A percentile compares a stretch with the other conserved stretches of the same genome.
phyloP scores from a whole-genome alignment of 2,888 invertebrate species.

The Helicoverpa assulta region DNA sequence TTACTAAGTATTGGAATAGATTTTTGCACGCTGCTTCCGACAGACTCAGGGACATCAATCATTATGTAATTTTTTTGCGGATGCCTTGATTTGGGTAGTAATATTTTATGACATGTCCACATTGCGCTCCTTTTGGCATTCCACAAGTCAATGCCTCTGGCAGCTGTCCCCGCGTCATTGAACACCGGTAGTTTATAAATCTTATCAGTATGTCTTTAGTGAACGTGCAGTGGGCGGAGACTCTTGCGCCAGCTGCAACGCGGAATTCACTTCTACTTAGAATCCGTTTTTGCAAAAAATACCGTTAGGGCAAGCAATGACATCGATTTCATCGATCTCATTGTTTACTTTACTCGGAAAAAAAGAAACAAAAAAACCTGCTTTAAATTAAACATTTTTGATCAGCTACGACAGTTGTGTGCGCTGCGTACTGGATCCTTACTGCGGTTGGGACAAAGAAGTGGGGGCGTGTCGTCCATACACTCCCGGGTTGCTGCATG shows the following conservation, averaged over 20 bases:
- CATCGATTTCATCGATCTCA: conserved; percentile 4
- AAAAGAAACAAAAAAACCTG: background rate
- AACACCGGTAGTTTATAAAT: conserved; percentile 72
- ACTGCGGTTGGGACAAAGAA: conserved; percentile 93
- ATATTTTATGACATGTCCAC: conserved; percentile 4
- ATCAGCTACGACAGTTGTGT: conserved; percentile 91
- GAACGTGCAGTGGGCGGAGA: conserved; percentile 25
- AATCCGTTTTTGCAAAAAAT: conserved; percentile 14
- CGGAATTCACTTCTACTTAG: background rate
- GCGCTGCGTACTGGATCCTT: conserved; percentile 92
- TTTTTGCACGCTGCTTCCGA: no score
- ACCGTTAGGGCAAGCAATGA: no score
- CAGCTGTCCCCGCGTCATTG: conserved; percentile 89
- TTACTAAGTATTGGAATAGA: no score
- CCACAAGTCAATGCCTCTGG: conserved; percentile 89
- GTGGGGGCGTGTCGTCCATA: conserved; percentile 90
- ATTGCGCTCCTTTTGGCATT: conserved; percentile 83
- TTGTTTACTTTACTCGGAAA: no score
- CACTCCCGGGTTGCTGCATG: conserved; percentile 90
- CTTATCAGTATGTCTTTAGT: conserved; percentile 26
- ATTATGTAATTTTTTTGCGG: background rate
- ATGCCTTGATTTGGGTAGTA: background rate
- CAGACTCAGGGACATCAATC: background rate
- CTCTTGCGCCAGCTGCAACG: conserved; percentile 12
- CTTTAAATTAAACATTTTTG: conserved; percentile 16